These are phyloP conservation scores for Anhinga anhinga DNA, from an alignment of 2,113 vertebrate genomes.

Conservation along the genomic window DNA sequence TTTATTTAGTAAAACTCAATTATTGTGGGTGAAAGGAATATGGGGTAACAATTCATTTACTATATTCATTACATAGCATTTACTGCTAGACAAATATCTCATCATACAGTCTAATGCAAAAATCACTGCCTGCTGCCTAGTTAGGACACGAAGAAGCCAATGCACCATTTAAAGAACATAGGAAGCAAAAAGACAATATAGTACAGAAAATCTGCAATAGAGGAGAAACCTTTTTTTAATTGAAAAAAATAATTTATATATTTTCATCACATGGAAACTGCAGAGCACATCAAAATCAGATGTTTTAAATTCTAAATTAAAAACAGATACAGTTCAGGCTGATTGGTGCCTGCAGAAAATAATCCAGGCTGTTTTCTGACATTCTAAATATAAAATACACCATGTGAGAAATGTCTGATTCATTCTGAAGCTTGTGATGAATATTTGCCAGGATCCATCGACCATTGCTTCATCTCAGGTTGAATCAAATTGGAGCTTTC, in stretches of 20 bases:
- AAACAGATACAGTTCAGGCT: background rate
- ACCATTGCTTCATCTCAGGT: conserved; percentile 1
- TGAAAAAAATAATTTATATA: background rate
- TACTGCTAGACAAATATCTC: background rate
- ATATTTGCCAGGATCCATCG: background rate
- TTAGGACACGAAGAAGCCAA: background rate
- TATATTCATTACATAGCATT: too few species aligned
- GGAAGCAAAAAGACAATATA: background rate
- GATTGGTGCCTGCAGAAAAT: conserved; percentile 26
- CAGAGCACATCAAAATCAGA: background rate
- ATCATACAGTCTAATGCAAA: conserved; percentile 15
- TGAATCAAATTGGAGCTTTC: conserved; percentile 1
- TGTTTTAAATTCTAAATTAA: conserved; percentile 20
- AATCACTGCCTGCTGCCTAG: background rate
- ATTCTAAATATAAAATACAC: conserved; percentile 15
- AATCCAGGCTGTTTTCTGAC: conserved; percentile 21
- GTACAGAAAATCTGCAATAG: background rate
- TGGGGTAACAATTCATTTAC: background rate
- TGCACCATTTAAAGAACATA: background rate
- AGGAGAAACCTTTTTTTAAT: background rate
- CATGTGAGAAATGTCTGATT: conserved; percentile 1
- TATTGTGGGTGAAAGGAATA: conserved; percentile 9
- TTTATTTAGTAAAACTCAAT: conserved; percentile 39
- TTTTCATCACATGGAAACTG: background rate
- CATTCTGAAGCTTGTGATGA: conserved; percentile 9